Evolutionary conservation across 2,797 vertebrate species (phyloP).

Genomic region (Malacoraja senta): DNA sequence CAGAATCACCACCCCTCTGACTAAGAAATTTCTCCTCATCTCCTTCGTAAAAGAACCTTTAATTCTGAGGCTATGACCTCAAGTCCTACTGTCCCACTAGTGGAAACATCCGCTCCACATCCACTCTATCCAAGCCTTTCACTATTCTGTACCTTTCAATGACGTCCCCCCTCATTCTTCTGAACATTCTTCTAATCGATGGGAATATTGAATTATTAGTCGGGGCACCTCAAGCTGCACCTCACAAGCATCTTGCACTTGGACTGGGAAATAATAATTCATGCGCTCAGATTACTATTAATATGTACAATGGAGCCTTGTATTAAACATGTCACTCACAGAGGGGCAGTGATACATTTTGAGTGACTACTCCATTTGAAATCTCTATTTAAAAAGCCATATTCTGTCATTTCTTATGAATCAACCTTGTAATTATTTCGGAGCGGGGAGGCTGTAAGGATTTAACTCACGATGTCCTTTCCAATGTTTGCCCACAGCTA

Average conservation of each 20-base stretch:
- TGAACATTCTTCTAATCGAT: too few species aligned
- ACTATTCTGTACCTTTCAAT: neutral
- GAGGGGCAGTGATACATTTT: constrained; percentile 28
- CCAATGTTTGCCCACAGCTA: constrained; percentile 28
- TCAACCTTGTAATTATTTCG: constrained; percentile 37
- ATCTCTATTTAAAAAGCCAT: constrained; percentile 37
- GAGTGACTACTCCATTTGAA: constrained; percentile 15
- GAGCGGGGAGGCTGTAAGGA: neutral
- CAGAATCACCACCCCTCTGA: too few species aligned
- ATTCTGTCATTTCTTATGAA: constrained; percentile 38
- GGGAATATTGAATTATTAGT: neutral
- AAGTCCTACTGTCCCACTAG: too few species aligned
- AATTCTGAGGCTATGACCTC: too few species aligned
- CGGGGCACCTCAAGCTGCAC: neutral
- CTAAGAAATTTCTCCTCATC: too few species aligned
- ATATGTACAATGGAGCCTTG: constrained; percentile 30
- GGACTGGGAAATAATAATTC: constrained; percentile 12
- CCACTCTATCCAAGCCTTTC: too few species aligned
- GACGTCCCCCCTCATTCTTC: too few species aligned
- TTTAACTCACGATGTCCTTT: constrained; percentile 35
- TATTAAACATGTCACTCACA: constrained; percentile 32
- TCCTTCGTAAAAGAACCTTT: too few species aligned
- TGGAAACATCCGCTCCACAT: too few species aligned
- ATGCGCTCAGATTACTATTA: constrained; percentile 32
- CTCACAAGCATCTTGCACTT: neutral